Evolutionary conservation across 2,113 vertebrate species (phyloP), one percentile per base, ranked within the genome.

Genomic region (Gracilinanus agilis): DNA sequence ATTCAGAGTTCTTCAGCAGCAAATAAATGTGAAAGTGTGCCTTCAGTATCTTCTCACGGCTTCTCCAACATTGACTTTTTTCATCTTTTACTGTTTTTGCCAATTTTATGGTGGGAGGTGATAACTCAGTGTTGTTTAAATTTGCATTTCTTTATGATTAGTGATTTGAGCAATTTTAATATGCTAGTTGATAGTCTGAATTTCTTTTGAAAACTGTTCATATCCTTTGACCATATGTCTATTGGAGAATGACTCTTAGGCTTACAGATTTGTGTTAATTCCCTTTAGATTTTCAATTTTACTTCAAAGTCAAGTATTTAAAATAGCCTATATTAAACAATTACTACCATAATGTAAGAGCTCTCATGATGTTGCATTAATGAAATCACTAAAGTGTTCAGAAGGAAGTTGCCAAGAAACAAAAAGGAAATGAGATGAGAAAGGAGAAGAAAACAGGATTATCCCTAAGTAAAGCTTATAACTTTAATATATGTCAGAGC

Each of bases 101-200:
- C 67, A 83, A 83, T 83, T 83, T 83, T 40, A 40, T 83, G 67
- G 67, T 83, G 67, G 67, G 67, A 83, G 67, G 67, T 40, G 67
- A 83, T 83, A 83, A 83, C n/a, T 83, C 67, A 83, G 67, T 83
- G 67, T 83, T 83, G 67, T 83, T 83, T 40, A 83, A 83, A 83
- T 83, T 83, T 83, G n/a, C 67, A 83, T 83, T 83, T 83, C 58
- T 83, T 83, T 83, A 40, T 83, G 67, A 83, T 83, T 83, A 83
- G 67, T 83, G n/a, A 83, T 83, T 40, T 83, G n/a, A 83, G n/a
- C n/a, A 83, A 40, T 83, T 83, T 83, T 83, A 16, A 83, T 23
- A 83, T 23, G n/a, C n/a, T 83, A 40, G 67, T 21, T 23, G n/a
- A 40, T 83, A 83, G 67, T 83, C 40, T 83, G 67, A 40, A 40